Percentiles rank a stretch among this genome's conserved stretches.
Evolutionary conservation across 2,113 vertebrate species (phyloP).

Genomic region (Phocoena phocoena): DNA sequence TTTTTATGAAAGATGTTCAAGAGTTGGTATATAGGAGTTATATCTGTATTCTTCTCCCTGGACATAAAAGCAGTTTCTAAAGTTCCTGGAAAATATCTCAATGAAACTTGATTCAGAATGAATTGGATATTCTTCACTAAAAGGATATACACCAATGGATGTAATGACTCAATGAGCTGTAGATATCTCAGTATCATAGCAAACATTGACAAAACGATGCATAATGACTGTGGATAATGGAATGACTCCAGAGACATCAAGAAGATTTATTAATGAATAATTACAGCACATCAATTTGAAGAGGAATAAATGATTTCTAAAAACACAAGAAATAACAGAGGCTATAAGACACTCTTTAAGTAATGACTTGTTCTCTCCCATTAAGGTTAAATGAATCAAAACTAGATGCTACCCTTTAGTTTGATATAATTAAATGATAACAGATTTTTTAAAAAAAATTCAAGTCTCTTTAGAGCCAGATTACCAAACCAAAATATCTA

Average conservation of each 20-base stretch:
- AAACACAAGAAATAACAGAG: slow-evolving; percentile 62
- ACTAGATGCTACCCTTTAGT: slow-evolving; percentile 52
- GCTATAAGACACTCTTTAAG: slow-evolving; percentile 46
- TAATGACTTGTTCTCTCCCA: slow-evolving; percentile 67
- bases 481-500: slow-evolving; percentile 21
- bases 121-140: slow-evolving; percentile 17
- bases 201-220: slow-evolving; percentile 21
- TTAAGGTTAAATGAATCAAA: slow-evolving; percentile 68
- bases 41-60: neutral
- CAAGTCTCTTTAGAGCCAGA: slow-evolving; percentile 43
- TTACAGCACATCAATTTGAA: slow-evolving; percentile 58
- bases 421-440: slow-evolving; percentile 55
- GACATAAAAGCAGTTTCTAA: neutral
- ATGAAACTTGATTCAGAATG: neutral
- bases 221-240: slow-evolving; percentile 46
- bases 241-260: slow-evolving; percentile 44
- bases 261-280: slow-evolving; percentile 64
- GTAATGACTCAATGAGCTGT: slow-evolving; percentile 9
- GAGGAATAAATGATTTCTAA: slow-evolving; percentile 62
- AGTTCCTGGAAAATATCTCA: slow-evolving; percentile 6
- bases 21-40: neutral
- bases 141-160: neutral
- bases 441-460: neutral
- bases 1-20: neutral
- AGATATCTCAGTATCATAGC: neutral